Evolutionary conservation across 2,113 vertebrate genomes (phyloP), one percentile per base, ranked within the genome.

Genomic region (Calyptomena viridis): DNA sequence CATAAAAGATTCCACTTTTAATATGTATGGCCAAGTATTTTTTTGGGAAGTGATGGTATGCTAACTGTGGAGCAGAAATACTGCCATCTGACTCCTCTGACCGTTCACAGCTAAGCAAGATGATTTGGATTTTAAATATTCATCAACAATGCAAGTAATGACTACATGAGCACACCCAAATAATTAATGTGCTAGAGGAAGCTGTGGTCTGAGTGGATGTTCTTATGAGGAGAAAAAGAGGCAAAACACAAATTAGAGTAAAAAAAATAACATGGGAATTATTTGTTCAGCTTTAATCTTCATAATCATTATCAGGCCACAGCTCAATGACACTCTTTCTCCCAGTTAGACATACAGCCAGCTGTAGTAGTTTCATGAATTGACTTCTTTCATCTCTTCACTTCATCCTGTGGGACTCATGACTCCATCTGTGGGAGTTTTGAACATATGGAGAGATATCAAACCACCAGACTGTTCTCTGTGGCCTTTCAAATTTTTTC

Each of bases 301-400:
- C 24, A 31, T 88, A 90, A 86, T 77, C 72, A 75, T 89, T 96
- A 92, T 94, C 95, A 95, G 60, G 47, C 52, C 52, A 72, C 47
- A 95, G 79, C 28, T 68, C 82, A 92, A 94, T 92, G 59, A 86
- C 0, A 18, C 6, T 88, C 63, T 78, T 94, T 97, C 85, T 93
- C 75, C 39, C 44, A 63, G 76, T 78, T 15, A 71, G 8, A 88
- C 47, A 44, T 53, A 87, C 18, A 84, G 68, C 56, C 88, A 93
- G 56, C 68, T 86, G 83, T 39, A 84, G 83, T 8, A 94, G 47
- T 67, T 94, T 56, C 60, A 90, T 94, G 76, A 96, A 90, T 78
- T 93, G 73, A n/a, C 63, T 89, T 39, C 95, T 96, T 97, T 97
- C 92, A 96, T 97, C 88, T 94, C 87, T 68, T 80, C 78, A 58